phyloP scores from a whole-genome alignment of 2,797 vertebrate species.

The Morus bassanus region DNA sequence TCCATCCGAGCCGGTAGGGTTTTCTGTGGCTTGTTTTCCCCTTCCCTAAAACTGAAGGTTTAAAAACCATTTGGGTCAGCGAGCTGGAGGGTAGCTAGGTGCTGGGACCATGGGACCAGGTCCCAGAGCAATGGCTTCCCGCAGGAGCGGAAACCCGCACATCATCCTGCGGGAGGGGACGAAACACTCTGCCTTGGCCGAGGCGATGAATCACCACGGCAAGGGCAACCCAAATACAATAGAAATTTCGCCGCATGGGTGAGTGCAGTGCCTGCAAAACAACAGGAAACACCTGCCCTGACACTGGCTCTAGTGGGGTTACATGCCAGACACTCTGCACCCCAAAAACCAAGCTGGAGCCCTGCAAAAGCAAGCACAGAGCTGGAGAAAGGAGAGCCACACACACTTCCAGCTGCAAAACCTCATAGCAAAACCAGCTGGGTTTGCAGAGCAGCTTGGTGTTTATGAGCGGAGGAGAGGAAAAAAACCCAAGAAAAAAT shows the following conservation, averaged over 20 bases:
- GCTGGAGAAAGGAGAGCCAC: accelerated
- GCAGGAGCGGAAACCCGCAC: accelerated
- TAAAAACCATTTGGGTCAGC: background rate
- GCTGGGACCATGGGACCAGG: background rate
- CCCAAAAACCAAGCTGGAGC: background rate
- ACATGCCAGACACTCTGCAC: background rate
- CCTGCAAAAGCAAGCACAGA: accelerated
- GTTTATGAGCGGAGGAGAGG: background rate
- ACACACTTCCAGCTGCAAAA: accelerated
- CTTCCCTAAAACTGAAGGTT: conserved; percentile 79
- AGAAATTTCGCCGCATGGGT: accelerated
- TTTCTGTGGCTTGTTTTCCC: conserved; percentile 75
- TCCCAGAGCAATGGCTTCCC: background rate
- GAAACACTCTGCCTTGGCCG: background rate
- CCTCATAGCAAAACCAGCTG: background rate
- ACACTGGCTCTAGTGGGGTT: accelerated
- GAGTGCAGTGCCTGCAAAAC: background rate
- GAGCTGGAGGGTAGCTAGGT: background rate
- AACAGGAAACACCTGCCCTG: background rate
- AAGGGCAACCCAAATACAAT: background rate
- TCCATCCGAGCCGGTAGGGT: conserved; percentile 75
- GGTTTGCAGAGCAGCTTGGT: background rate
- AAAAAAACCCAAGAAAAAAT: background rate
- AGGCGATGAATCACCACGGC: accelerated
- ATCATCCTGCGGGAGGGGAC: background rate